phyloP scores from a whole-genome alignment of 1,140 invertebrate genomes.

The Bemisia tabaci region DNA sequence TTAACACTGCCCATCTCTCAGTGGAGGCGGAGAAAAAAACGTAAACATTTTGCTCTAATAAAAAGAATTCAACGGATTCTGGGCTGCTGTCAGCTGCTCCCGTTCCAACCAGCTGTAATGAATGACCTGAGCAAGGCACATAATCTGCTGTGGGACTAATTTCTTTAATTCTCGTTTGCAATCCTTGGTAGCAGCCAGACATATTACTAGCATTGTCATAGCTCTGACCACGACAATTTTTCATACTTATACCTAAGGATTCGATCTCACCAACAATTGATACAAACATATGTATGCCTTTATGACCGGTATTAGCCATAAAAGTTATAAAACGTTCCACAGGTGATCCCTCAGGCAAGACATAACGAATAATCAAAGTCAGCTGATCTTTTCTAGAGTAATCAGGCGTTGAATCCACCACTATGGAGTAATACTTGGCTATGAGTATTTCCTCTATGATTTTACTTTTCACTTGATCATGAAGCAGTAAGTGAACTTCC shows the following conservation, averaged over 20 bases:
- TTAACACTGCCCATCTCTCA: slow-evolving; percentile 18
- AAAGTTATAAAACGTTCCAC: slow-evolving; percentile 9
- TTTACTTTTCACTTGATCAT: slow-evolving; percentile 13
- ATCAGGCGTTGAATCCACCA: slow-evolving; percentile 24
- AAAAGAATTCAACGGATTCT: slow-evolving; percentile 20
- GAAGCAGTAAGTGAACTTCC: slow-evolving; percentile 17
- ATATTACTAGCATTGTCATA: slow-evolving; percentile 25
- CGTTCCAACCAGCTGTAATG: slow-evolving; percentile 24
- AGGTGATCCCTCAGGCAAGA: slow-evolving; percentile 16
- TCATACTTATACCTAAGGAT: slow-evolving; percentile 11
- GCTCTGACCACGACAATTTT: slow-evolving; percentile 19
- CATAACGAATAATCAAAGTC: slow-evolving; percentile 17
- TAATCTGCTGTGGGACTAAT: slow-evolving; percentile 21
- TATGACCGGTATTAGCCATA: slow-evolving; percentile 5
- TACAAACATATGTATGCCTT: slow-evolving; percentile 9
- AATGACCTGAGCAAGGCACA: slow-evolving; percentile 26
- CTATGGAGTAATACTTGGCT: slow-evolving; percentile 23
- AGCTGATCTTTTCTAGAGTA: slow-evolving; percentile 23
- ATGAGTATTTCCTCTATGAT: slow-evolving; percentile 18
- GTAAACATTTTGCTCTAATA: slow-evolving; percentile 19
- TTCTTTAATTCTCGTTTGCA: slow-evolving; percentile 25
- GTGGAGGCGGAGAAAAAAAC: slow-evolving; percentile 22
- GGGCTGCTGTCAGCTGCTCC: slow-evolving; percentile 26
- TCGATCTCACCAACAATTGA: slow-evolving; percentile 8
- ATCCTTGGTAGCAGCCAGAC: slow-evolving; percentile 21